Percentiles rank a stretch among this genome's conserved stretches.
These are phyloP conservation scores for Saccostrea cuccullata DNA, from an alignment of 1,140 invertebrate genomes.

Conservation along the genomic window DNA sequence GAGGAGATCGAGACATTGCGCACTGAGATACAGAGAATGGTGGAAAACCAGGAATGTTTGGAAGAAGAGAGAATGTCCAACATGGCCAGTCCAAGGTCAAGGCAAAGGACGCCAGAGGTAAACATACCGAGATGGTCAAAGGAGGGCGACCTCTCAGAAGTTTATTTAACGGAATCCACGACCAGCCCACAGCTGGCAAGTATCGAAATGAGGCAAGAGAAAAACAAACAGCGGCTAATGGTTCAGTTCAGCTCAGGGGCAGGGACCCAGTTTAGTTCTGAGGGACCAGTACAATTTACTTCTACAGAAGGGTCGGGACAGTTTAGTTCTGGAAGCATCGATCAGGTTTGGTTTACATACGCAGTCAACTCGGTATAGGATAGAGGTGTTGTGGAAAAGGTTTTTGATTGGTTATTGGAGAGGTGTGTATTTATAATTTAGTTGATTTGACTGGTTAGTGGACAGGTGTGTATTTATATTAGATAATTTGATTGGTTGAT, in stretches of 20 bases:
- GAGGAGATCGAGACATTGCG: background rate
- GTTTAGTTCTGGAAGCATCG: background rate
- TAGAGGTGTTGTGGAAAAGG: no score
- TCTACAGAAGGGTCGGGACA: background rate
- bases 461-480: no score
- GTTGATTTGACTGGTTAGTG: no score
- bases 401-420: no score
- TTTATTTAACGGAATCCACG: background rate
- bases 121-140: background rate
- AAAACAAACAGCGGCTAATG: background rate
- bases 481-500: no score
- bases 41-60: conserved; percentile 18
- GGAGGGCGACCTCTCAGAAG: background rate
- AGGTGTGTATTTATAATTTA: no score
- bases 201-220: background rate
- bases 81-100: background rate
- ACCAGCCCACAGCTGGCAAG: background rate
- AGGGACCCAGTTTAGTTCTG: background rate
- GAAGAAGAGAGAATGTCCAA: conserved; percentile 14
- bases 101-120: background rate
- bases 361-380: background rate
- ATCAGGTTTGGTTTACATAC: background rate
- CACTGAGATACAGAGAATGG: conserved; percentile 22
- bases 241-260: background rate
- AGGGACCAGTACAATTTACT: background rate